Base-by-base conservation (phyloP, 2,113 vertebrate species). In the Chionomys nivalis region DNA sequence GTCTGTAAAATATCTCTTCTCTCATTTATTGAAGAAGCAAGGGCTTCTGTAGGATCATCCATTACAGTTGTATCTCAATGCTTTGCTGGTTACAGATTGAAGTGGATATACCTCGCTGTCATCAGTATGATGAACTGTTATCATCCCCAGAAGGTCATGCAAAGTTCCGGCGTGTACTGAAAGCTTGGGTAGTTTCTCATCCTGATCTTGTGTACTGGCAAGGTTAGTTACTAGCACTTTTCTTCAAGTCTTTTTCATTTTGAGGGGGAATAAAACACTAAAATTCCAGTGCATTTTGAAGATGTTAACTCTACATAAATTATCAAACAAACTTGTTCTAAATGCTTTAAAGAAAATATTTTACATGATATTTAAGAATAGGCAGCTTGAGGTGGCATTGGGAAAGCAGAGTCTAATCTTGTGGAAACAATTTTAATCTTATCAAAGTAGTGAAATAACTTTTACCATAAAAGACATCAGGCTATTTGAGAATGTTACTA, bases 101-200 rank as follows among this genome's bases (percentile, higher is more conserved):
- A 98, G 99, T 99, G 97, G 99, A 99, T 98, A 99, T 99, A 98
- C 99, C 99, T 94, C 99, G 99, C 78, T 99, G 99, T 95, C 99
- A 99, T 98, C 99, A 99, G 94, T 99, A 99, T 33, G 99, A 99
- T 82, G 99, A 99, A 97, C 98, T 99, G 82, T 98, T 99, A 96
- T 99, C 99, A 19, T 99, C 99, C 94, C 98, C 99, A 97, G 99
- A 99, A 98, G 99, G 99, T 90, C 99, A 99, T 96, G 98, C 99
- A 87, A 99, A 99, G 98, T 99, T 99, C 97, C 98, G 99, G 39
- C 99, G 99, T 72, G 99, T 99, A 24, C 95, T 99, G 95, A 99
- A 99, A 98, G 99, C 99, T 75, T 99, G 99, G 99, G 99, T 99
- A 28, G 99, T 99, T 90, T 99, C 99, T 49, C 99, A 99, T 98